phyloP scores from a whole-genome alignment of 2,797 vertebrate genomes.

The Microctenopoma stevenorrisi region DNA sequence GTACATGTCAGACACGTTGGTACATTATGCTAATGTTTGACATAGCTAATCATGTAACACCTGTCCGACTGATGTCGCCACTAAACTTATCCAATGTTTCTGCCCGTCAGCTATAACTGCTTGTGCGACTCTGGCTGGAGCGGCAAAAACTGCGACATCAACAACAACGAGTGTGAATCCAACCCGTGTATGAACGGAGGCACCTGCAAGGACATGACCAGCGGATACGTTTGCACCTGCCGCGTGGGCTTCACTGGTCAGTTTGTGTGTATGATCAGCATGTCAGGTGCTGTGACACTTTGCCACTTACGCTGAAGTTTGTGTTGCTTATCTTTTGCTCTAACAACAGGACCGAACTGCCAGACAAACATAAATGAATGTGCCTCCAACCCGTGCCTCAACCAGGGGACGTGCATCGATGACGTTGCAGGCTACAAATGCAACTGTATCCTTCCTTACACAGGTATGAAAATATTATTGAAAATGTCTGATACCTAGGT shows the following conservation, averaged over 20 bases:
- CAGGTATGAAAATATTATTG: constrained; percentile 84
- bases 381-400: constrained; percentile 96
- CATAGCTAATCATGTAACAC: background rate
- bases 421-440: constrained; percentile 95
- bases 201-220: constrained; percentile 96
- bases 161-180: constrained; percentile 96
- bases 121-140: constrained; percentile 94
- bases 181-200: constrained; percentile 96
- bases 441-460: constrained; percentile 93
- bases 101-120: constrained; percentile 87
- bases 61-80: background rate
- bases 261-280: constrained; percentile 46
- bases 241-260: constrained; percentile 93
- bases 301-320: background rate
- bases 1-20: too few relatives aligned
- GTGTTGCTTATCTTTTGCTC: background rate
- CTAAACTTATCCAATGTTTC: constrained; percentile 1
- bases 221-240: constrained; percentile 94
- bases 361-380: constrained; percentile 98
- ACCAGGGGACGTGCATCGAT: constrained; percentile 95
- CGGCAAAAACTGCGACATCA: constrained; percentile 93
- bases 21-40: too few relatives aligned
- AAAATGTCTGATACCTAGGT: constrained; percentile 28
- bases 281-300: background rate
- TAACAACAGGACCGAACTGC: constrained; percentile 90